Evolutionary conservation across 2,888 invertebrate genomes (phyloP), one percentile per base, ranked within the genome.

Genomic region (Cerastoderma edule): DNA sequence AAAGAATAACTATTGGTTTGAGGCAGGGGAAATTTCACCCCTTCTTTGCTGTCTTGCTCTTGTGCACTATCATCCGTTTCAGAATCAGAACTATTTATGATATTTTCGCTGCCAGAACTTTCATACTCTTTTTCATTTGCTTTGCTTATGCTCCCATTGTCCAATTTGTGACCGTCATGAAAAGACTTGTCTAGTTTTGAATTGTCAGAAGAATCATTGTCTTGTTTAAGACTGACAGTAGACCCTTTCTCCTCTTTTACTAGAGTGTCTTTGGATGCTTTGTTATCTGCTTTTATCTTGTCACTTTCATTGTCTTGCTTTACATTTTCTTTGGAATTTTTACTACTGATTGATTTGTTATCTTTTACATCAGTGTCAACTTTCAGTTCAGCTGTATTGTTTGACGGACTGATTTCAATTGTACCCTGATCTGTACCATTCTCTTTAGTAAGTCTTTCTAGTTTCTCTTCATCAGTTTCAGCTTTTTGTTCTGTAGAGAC

Each of bases 391-490:
- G 24, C 60, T 16, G 35, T 22, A 24, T 13, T 35, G 10, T 35
- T 35, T 35, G 60, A 32, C 22, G 33, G 16, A 16, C 35, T 32
- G 22, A 19, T n/a, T n/a, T n/a, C n/a, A n/a, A n/a, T n/a, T n/a
- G n/a, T n/a, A n/a, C n/a, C n/a, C n/a, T n/a, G 19, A 24, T 60
- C 32, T 35, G 19, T 16, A n/a, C 13, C 33, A 33, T 48, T 27
- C 30, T 50, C 33, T 22, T 48, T 22, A 22, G 33, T 27, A 32
- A 50, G 33, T 24, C 50, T 48, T 48, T 48, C 50, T 19, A 66
- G 50, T 32, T 66, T 66, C 22, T 66, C 50, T 6, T 50, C 66
- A 32, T 66, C 66, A n/a, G 66, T 66, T 48, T 50, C 50, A n/a
- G 10, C 13, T 2, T 44, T 65, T 46, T n/a, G n/a, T n/a, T n/a